These are phyloP conservation scores for Coelinius sp. DNA, from an alignment of 2,888 invertebrate genomes.

Conservation along the genomic window DNA sequence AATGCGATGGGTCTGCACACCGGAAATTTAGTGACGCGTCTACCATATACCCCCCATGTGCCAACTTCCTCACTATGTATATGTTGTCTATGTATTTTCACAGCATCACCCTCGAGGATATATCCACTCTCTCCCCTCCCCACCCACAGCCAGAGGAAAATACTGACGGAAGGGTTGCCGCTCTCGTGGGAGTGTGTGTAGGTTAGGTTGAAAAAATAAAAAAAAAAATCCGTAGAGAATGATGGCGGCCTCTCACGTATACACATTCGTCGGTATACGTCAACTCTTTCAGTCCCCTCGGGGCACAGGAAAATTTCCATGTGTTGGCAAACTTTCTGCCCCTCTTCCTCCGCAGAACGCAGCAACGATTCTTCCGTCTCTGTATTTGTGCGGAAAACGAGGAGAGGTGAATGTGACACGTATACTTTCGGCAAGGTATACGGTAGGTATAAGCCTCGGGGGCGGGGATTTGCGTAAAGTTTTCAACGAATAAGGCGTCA, in stretches of 20 bases:
- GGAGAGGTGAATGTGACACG: neutral
- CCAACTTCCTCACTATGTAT: neutral
- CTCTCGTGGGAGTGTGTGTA: slow-evolving; percentile 27
- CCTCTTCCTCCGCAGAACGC: neutral
- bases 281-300: slow-evolving; percentile 4
- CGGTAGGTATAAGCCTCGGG: slow-evolving; percentile 35
- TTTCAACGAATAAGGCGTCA: slow-evolving; percentile 71
- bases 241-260: slow-evolving; percentile 49
- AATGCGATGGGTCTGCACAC: slow-evolving; percentile 18
- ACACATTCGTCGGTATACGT: slow-evolving; percentile 18
- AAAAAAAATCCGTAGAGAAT: slow-evolving; percentile 44
- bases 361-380: neutral
- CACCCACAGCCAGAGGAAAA: slow-evolving; percentile 25
- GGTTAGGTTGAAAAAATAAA: slow-evolving; percentile 16
- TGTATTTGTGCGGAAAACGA: neutral
- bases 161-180: slow-evolving; percentile 39
- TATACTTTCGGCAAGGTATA: neutral
- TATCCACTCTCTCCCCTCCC: neutral
- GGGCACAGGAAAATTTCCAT: slow-evolving; percentile 9
- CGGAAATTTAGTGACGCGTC: slow-evolving; percentile 32
- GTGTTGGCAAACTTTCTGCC: slow-evolving; percentile 23
- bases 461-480: slow-evolving; percentile 66
- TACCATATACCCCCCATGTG: neutral
- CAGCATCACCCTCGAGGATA: slow-evolving; percentile 14
- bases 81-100: neutral